phyloP scores from a whole-genome alignment of 2,888 invertebrate genomes.

The Drosophila phalerata region DNA sequence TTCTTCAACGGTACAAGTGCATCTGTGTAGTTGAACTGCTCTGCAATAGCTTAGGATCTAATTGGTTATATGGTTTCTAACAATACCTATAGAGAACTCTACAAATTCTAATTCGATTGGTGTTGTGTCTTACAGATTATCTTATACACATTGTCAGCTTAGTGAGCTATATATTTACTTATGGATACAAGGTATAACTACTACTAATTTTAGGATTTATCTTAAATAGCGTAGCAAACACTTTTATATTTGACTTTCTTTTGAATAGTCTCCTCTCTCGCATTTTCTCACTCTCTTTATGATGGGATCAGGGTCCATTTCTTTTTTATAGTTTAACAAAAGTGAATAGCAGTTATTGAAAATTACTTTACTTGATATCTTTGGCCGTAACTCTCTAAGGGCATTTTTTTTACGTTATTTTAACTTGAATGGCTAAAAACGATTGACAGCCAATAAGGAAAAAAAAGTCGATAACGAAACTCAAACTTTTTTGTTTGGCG shows the following conservation, averaged over 20 bases:
- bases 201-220: conserved; percentile 4
- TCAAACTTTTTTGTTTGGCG: conserved; percentile 32
- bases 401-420: conserved; percentile 46
- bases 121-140: conserved; percentile 69
- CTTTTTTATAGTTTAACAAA: conserved; percentile 36
- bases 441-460: conserved; percentile 24
- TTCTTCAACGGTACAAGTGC: conserved; percentile 76
- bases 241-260: conserved; percentile 48
- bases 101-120: conserved; percentile 47
- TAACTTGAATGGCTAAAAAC: conserved; percentile 1
- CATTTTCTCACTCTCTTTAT: conserved; percentile 21
- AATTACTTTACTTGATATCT: conserved; percentile 18
- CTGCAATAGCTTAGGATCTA: conserved; percentile 73
- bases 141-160: conserved; percentile 45
- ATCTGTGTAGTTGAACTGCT: conserved; percentile 62
- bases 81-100: conserved; percentile 15
- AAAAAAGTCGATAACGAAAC: conserved; percentile 23
- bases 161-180: conserved; percentile 24
- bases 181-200: not conserved
- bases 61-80: not conserved
- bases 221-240: conserved; percentile 73
- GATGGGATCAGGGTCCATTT: conserved; percentile 67
- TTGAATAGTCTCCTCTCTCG: conserved; percentile 8
- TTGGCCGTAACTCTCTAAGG: conserved; percentile 65
- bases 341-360: conserved; percentile 23